Evolutionary conservation across 2,113 vertebrate genomes (phyloP).

Genomic region (Rhombomys opimus): DNA sequence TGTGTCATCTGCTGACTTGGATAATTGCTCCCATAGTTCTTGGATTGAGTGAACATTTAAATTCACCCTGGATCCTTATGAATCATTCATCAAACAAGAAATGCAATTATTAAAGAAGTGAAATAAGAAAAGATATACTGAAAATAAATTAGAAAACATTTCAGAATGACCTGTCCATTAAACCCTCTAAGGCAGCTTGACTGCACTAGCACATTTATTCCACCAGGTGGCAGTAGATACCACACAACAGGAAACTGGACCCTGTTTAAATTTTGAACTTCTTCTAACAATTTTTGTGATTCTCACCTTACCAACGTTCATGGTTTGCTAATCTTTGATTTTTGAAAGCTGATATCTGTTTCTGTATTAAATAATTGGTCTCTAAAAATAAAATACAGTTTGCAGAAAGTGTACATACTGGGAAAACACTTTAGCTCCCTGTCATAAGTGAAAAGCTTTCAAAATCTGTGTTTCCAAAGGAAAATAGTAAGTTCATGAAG

Average conservation of each 20-base stretch:
- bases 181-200: not conserved
- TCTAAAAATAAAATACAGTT: constrained; percentile 39
- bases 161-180: not conserved
- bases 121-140: constrained; percentile 30
- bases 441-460: constrained; percentile 34
- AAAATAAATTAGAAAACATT: constrained; percentile 19
- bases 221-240: constrained; percentile 64
- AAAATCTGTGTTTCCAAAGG: not conserved
- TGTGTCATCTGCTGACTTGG: constrained; percentile 6
- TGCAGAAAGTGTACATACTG: constrained; percentile 27
- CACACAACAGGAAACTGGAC: not conserved
- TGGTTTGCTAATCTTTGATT: constrained; percentile 25
- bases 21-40: constrained; percentile 43
- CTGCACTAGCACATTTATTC: not conserved
- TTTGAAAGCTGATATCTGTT: constrained; percentile 41
- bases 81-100: not conserved
- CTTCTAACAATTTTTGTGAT: constrained; percentile 15
- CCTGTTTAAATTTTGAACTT: constrained; percentile 48
- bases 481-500: constrained; percentile 27
- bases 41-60: constrained; percentile 34
- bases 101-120: not conserved
- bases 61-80: not conserved
- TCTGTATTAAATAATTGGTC: constrained; percentile 55
- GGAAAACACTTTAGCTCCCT: not conserved
- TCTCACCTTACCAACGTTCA: not conserved